phyloP scores from a whole-genome alignment of 1,140 invertebrate genomes.

The Cydia fagiglandana region DNA sequence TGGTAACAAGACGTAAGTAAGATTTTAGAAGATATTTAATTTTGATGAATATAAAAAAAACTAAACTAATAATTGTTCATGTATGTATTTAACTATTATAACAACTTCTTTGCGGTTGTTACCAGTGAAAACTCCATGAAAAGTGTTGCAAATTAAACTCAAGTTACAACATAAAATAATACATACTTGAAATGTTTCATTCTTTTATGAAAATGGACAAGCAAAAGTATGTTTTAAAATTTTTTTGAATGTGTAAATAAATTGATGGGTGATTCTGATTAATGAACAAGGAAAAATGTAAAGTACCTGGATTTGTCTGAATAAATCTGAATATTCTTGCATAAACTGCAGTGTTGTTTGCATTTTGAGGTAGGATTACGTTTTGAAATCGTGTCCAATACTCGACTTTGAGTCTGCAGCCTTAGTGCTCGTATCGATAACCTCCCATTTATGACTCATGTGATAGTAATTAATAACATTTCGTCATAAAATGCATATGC shows the following conservation, averaged over 20 bases:
- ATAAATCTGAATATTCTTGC: not conserved
- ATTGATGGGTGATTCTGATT: too few species aligned
- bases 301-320: not conserved
- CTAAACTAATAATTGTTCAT: not conserved
- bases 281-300: not conserved
- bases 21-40: not conserved
- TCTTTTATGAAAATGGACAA: too few species aligned
- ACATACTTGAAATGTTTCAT: too few species aligned
- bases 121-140: too few species aligned
- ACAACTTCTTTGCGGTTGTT: not conserved
- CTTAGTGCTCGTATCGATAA: conserved; percentile 6
- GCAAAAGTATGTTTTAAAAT: not conserved
- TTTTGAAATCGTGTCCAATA: conserved; percentile 6
- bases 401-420: conserved; percentile 1
- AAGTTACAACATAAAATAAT: not conserved
- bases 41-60: not conserved
- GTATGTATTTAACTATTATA: not conserved
- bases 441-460: conserved; percentile 25
- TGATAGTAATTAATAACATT: conserved; percentile 30
- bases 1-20: not conserved
- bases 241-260: not conserved
- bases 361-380: not conserved
- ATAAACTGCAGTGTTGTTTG: not conserved
- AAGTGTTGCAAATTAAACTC: too few species aligned
- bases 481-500: not conserved